These are phyloP conservation scores for Onychomys leucogaster DNA, from an alignment of 2,797 vertebrate species.

Conservation along the genomic window DNA sequence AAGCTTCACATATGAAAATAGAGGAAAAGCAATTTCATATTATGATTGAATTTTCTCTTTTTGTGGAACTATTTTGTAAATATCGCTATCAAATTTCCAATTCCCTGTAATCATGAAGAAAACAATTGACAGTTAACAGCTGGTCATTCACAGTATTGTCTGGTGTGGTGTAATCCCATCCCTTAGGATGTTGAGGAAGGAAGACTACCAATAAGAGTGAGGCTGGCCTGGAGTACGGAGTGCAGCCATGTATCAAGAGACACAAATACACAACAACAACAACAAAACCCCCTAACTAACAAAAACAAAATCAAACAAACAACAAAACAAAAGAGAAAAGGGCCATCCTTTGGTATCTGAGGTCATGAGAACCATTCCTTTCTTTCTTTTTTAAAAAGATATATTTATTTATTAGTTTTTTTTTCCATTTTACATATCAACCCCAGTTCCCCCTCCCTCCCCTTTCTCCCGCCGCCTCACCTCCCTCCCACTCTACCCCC, in stretches of 20 bases:
- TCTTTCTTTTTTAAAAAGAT: too few species aligned
- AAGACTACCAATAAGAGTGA: not conserved
- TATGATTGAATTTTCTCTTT: not conserved
- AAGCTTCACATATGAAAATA: conserved; percentile 39
- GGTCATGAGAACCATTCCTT: not conserved
- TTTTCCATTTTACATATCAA: too few species aligned
- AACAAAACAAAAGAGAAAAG: not conserved
- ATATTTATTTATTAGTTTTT: too few species aligned
- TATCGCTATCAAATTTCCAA: not conserved
- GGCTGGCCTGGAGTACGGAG: not conserved
- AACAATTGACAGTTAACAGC: not conserved
- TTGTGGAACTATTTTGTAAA: not conserved
- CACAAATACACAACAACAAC: not conserved
- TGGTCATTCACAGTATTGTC: not conserved
- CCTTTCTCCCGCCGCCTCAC: too few species aligned
- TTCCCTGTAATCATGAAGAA: not conserved
- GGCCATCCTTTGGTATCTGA: not conserved
- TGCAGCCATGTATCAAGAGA: not conserved
- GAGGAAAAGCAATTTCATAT: conserved; percentile 26
- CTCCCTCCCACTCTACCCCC: too few species aligned
- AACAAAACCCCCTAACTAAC: not conserved
- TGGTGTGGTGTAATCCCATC: not conserved
- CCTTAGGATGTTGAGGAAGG: not conserved
- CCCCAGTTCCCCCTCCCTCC: too few species aligned
- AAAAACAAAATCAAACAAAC: not conserved